Percentiles rank a stretch among this genome's conserved stretches.
phyloP scores from a whole-genome alignment of 2,888 invertebrate species.

The Hirtodrosophila duncani region DNA sequence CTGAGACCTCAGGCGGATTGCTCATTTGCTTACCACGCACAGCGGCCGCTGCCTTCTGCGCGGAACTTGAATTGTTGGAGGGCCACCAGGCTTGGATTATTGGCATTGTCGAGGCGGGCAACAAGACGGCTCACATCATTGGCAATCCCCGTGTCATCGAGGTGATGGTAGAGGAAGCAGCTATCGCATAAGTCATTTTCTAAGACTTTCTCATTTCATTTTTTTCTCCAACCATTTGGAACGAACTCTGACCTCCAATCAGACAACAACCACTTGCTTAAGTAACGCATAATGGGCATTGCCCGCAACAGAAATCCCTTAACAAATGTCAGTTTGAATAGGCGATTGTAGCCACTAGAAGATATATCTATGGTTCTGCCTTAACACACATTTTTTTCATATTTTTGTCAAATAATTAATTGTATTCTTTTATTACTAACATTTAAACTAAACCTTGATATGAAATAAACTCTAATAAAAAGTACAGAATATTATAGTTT shows the following conservation, averaged over 20 bases:
- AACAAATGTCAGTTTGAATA: too few relatives aligned
- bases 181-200: constrained; percentile 43
- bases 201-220: too few relatives aligned
- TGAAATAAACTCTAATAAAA: too few relatives aligned
- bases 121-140: constrained; percentile 93
- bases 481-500: too few relatives aligned
- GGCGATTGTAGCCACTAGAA: too few relatives aligned
- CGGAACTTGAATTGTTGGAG: constrained; percentile 96
- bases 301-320: constrained; percentile 53
- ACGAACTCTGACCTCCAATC: too few relatives aligned
- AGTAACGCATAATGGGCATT: constrained; percentile 38
- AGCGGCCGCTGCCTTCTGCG: constrained; percentile 96
- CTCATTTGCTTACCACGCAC: constrained; percentile 94
- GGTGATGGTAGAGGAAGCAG: constrained; percentile 93
- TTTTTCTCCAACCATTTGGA: too few relatives aligned
- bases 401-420: too few relatives aligned
- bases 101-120: constrained; percentile 96
- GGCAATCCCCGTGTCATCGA: constrained; percentile 97
- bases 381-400: too few relatives aligned
- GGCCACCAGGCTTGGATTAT: constrained; percentile 98
- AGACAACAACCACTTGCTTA: constrained; percentile 25
- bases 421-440: too few relatives aligned
- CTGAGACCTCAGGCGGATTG: constrained; percentile 93
- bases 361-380: too few relatives aligned
- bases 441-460: too few relatives aligned